phyloP scores from a whole-genome alignment of 2,113 vertebrate genomes.

The Channa argus region DNA sequence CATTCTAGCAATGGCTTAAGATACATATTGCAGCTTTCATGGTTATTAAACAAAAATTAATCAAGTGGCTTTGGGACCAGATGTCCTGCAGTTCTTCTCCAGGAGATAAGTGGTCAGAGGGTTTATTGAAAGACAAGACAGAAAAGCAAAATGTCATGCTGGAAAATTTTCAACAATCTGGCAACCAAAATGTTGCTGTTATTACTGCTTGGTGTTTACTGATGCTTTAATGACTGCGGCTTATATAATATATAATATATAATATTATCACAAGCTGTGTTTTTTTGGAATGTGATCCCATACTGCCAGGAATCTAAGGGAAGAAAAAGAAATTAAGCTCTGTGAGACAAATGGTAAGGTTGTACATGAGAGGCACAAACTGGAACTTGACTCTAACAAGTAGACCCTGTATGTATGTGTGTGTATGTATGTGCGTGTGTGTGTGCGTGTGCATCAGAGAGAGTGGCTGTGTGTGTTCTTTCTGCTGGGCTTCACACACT shows the following conservation, averaged over 20 bases:
- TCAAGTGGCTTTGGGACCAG: no score
- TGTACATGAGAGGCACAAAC: not conserved
- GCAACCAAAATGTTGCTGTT: not conserved
- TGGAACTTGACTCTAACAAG: not conserved
- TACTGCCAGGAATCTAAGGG: not conserved
- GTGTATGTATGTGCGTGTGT: not conserved
- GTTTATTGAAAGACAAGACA: no score
- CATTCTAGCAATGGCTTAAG: no score
- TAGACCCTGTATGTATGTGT: not conserved
- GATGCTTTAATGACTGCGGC: no score
- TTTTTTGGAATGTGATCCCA: not conserved
- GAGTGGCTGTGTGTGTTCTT: slow-evolving; percentile 60
- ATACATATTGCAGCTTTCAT: no score
- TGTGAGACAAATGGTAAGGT: not conserved
- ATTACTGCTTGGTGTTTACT: not conserved
- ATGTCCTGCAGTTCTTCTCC: no score
- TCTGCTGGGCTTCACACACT: slow-evolving; percentile 72
- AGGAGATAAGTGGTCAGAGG: no score
- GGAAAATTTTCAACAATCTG: not conserved
- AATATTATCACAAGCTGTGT: no score
- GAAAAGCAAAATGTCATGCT: not conserved
- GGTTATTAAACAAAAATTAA: no score
- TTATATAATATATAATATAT: no score
- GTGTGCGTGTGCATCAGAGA: not conserved
- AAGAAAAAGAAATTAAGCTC: not conserved